Percentiles rank a stretch among this genome's conserved stretches.
phyloP scores from a whole-genome alignment of 1,140 invertebrate species.

The Drosophila lacteicornis region DNA sequence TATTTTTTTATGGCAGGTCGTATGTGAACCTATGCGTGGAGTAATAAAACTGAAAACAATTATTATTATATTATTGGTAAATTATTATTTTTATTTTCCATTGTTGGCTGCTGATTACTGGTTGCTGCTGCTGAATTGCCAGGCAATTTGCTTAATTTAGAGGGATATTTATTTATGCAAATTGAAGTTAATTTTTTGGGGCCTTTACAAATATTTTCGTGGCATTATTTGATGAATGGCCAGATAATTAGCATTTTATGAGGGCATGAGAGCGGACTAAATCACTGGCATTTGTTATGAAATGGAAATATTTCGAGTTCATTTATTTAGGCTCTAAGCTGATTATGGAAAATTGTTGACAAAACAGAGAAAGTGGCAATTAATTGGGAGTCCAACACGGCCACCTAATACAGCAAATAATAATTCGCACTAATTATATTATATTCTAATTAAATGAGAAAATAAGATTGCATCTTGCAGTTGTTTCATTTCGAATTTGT shows the following conservation, averaged over 20 bases:
- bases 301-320: slow-evolving; percentile 19
- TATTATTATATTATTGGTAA: slow-evolving; percentile 69
- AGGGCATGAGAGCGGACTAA: background rate
- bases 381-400: slow-evolving; percentile 5
- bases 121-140: slow-evolving; percentile 36
- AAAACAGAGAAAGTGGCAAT: slow-evolving; percentile 10
- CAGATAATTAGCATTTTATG: slow-evolving; percentile 53
- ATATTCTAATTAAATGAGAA: slow-evolving; percentile 4
- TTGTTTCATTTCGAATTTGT: background rate
- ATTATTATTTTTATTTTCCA: slow-evolving; percentile 37
- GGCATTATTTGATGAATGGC: slow-evolving; percentile 47
- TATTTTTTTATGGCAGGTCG: slow-evolving; percentile 4
- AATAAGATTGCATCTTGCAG: background rate
- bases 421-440: background rate
- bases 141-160: slow-evolving; percentile 62
- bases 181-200: slow-evolving; percentile 53
- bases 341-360: slow-evolving; percentile 28
- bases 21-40: slow-evolving; percentile 26
- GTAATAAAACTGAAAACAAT: slow-evolving; percentile 46
- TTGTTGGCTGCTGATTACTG: slow-evolving; percentile 14
- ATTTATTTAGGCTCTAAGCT: slow-evolving; percentile 14
- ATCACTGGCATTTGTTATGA: slow-evolving; percentile 23
- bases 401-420: background rate
- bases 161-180: slow-evolving; percentile 64
- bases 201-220: slow-evolving; percentile 28